Base-by-base conservation (phyloP, 2,797 vertebrate genomes). In the Aythya fuligula region DNA sequence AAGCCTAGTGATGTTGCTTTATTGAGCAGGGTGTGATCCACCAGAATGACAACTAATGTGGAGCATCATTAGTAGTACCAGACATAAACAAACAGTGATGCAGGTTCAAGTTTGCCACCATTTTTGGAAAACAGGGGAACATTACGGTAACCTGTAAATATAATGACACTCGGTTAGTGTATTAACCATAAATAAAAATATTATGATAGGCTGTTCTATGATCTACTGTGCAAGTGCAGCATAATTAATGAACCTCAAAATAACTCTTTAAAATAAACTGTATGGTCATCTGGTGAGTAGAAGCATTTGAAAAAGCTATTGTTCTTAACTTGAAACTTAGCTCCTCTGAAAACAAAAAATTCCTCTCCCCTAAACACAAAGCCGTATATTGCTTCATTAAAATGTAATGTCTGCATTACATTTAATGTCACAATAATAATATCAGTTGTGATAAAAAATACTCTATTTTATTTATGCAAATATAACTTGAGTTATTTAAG, bases 31-130 rank as follows among this genome's bases (percentile, higher is more conserved):
- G 14, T 27, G 41, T 74, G 61, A 17, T 39, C 76, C 20, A 76
- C 53, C n/a, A 76, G 49, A 60, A 5, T 13, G 27, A 17, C 25
- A 82, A 22, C 34, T 69, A 27, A 43, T 92, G 90, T 43, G 93
- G 78, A 57, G 11, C 38, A 9, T 41, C 65, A 47, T 87, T 97
- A 97, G 84, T 98, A 94, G 93, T 97, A 98, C 98, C 98, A 98
- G 61, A 98, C 73, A 45, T 98, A 98, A 89, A 98, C 90, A 80
- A 99, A 99, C 19, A 99, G 97, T 0, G 98, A 98, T 57, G 99
- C 98, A 53, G 98, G 97, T 82, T 98, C 97, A 28, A 99, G 97
- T 74, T 83, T 98, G 78, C 61, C 94, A 28, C 98, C 98, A 0
- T 98, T 78, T 96, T 67, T 98, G 95, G 98, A 97, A 54, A 96